Evolutionary conservation across 2,113 vertebrate genomes (phyloP).

Genomic region (Numenius arquata): DNA sequence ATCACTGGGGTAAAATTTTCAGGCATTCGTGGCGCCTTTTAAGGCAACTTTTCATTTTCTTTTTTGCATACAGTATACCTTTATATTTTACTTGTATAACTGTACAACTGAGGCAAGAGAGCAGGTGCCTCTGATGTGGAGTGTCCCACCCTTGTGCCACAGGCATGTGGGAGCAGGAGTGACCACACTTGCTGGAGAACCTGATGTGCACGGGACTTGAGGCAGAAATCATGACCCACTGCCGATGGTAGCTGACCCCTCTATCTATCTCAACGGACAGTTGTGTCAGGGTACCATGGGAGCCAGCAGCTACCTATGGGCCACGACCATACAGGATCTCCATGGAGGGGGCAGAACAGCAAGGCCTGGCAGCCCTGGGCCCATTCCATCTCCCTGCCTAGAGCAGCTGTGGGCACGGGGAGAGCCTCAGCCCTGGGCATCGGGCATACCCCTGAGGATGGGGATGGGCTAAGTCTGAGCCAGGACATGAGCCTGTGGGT

Average conservation of each 20-base stretch:
- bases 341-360: fast-evolving
- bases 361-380: not conserved
- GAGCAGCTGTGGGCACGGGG: fast-evolving
- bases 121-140: not conserved
- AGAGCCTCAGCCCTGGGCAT: not conserved
- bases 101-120: not conserved
- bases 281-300: fast-evolving
- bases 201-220: not conserved
- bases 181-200: not conserved
- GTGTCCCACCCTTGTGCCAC: fast-evolving
- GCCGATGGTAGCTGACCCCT: not conserved
- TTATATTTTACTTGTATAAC: not conserved
- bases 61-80: not conserved
- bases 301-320: not conserved
- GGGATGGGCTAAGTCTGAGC: no score
- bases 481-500: no score
- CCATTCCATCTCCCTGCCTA: not conserved
- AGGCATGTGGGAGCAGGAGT: not conserved
- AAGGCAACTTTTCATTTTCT: not conserved
- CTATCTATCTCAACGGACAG: not conserved
- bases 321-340: fast-evolving
- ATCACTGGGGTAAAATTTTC: not conserved
- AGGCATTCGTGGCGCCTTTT: fast-evolving
- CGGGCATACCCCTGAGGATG: fast-evolving
- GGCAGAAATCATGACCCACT: not conserved